Percentiles rank a stretch among this genome's conserved stretches.
These are phyloP conservation scores for Athalia rosae DNA, from an alignment of 2,888 invertebrate species.

Conservation along the genomic window DNA sequence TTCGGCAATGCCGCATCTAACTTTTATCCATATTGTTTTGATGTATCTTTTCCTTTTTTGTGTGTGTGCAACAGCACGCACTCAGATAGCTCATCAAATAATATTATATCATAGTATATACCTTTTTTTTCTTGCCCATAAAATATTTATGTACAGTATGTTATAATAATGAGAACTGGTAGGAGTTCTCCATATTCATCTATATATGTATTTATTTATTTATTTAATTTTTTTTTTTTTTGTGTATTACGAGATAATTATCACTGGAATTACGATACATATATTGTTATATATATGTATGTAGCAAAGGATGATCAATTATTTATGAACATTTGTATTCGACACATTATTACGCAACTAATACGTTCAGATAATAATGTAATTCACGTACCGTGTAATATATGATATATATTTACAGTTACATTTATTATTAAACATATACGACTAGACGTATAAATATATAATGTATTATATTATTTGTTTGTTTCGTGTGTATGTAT, in stretches of 20 bases:
- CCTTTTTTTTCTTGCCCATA: neutral
- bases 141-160: neutral
- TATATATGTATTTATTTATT: too few species aligned
- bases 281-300: conserved; percentile 10
- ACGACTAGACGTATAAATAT: conserved; percentile 41
- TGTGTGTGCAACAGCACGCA: too few species aligned
- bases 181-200: neutral
- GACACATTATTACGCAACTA: neutral
- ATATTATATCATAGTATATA: neutral
- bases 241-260: too few species aligned
- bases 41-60: too few species aligned
- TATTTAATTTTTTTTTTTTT: too few species aligned
- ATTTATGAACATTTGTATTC: neutral
- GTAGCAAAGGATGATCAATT: neutral
- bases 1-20: too few species aligned
- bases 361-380: neutral
- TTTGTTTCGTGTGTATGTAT: neutral
- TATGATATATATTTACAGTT: conserved; percentile 22
- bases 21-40: too few species aligned
- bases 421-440: conserved; percentile 3
- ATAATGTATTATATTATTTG: neutral
- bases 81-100: conserved; percentile 12
- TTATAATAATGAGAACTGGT: neutral
- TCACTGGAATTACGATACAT: conserved; percentile 20
- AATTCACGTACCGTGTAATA: neutral